A percentile compares a stretch with the other conserved stretches of the same genome.
These are phyloP conservation scores for Jaculus jaculus DNA, from an alignment of 2,113 vertebrate species.

Conservation along the genomic window DNA sequence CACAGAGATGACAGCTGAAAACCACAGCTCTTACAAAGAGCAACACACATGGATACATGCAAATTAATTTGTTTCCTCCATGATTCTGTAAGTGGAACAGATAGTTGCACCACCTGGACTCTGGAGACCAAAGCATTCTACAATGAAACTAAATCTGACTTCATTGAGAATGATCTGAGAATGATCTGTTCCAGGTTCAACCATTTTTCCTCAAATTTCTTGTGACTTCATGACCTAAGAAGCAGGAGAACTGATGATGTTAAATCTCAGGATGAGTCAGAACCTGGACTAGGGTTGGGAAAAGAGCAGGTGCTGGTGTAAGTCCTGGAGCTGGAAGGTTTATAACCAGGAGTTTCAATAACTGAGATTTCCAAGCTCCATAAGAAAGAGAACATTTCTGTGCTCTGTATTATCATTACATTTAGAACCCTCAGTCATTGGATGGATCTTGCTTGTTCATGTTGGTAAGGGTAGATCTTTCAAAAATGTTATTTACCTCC, in stretches of 20 bases:
- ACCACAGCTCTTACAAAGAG: not conserved
- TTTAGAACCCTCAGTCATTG: too few species aligned
- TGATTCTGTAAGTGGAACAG: not conserved
- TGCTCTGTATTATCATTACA: not conserved
- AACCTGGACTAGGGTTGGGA: accelerated
- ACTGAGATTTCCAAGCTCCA: not conserved
- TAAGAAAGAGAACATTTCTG: not conserved
- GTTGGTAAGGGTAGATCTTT: not conserved
- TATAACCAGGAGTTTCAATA: not conserved
- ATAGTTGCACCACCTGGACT: too few species aligned
- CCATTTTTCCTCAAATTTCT: too few species aligned
- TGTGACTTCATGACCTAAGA: not conserved
- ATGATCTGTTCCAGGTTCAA: too few species aligned
- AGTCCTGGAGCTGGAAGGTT: not conserved
- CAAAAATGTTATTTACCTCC: not conserved
- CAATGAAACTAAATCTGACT: not conserved
- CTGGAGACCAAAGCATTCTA: not conserved
- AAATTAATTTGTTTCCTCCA: not conserved
- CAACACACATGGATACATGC: not conserved
- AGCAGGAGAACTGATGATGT: not conserved
- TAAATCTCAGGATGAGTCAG: not conserved
- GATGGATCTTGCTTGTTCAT: not conserved
- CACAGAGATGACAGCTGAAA: not conserved
- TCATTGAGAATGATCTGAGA: too few species aligned
- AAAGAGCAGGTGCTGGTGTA: not conserved